Evolutionary conservation across 2,113 vertebrate genomes (phyloP).

Genomic region (Terrapene triunguis): DNA sequence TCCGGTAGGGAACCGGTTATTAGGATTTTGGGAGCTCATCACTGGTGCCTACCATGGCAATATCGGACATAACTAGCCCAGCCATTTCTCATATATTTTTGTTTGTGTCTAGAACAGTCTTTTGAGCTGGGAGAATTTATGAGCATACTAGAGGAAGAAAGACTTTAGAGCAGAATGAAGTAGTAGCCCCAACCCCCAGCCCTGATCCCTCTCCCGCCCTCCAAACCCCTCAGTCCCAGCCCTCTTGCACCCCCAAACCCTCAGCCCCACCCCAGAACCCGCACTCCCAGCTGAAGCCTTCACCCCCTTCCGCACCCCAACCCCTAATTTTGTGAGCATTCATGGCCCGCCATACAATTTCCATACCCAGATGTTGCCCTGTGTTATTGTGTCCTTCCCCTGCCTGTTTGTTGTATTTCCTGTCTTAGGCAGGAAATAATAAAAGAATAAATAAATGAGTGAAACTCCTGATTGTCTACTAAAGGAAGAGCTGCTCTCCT

Average conservation of each 20-base stretch:
- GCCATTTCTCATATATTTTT: not conserved
- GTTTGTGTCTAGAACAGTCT: fast-evolving
- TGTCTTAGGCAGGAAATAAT: not conserved
- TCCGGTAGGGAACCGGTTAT: no score
- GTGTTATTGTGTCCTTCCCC: not conserved
- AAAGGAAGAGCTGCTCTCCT: not conserved
- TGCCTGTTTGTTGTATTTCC: not conserved
- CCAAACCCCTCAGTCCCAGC: no score
- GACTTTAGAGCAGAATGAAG: fast-evolving
- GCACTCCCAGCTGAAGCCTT: no score
- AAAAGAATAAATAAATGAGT: not conserved
- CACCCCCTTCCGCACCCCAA: no score
- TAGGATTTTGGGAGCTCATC: no score
- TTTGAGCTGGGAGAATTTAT: not conserved
- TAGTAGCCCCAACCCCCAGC: not conserved
- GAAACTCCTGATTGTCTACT: not conserved
- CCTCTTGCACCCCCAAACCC: no score
- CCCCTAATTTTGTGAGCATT: no score
- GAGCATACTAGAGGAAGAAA: not conserved
- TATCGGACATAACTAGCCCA: not conserved
- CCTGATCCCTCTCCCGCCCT: no score
- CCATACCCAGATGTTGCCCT: no score
- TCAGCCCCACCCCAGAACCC: no score
- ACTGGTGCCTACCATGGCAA: not conserved
- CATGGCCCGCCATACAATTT: no score